Base-by-base conservation (phyloP, 2,888 invertebrate genomes). In the Megalurothrips usitatus region DNA sequence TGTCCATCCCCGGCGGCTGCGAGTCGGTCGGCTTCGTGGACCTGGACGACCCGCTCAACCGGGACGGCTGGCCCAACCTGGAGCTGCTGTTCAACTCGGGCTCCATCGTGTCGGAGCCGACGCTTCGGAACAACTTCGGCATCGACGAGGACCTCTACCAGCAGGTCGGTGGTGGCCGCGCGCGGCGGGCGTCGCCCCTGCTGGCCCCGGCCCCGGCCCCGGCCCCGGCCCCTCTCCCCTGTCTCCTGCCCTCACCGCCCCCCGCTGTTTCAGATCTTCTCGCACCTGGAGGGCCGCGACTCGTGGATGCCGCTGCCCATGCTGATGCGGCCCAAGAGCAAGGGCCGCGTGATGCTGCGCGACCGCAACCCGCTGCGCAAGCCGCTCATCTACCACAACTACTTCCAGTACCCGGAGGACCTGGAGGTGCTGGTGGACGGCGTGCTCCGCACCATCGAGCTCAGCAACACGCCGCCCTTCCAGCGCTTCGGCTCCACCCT, bases 321-420 rank as follows among this genome's bases (percentile, higher is more conserved):
- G 89, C 86, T 92, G 1, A 84, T 94, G 87, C 89, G 92, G 80
- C 92, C 94, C 0, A 91, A 90, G 84, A 93, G 93, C 49, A 89
- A 90, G n/a, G 94, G 94, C 0, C 88, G 88, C 81, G 86, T 95
- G n/a, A 90, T 90, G 85, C 87, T 95, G 19, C 90, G 89, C 84
- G 89, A 91, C 80, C 89, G 86, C 0, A 91, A 94, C 86, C 93
- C 93, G 0, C 88, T 89, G 26, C 90, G 91, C 34, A 89, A 91
- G 84, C 94, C 94, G 0, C 86, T 89, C 78, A 89, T 94, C 82
- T 90, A 91, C 83, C 90, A 93, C 2, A 93, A 94, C 84, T 94
- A 94, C 85, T 89, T 92, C 81, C 88, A 90, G 17, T 84, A 87
- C 12, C 63, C 81, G 52, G 87, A 89, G 52, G 95, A 95, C 84